phyloP scores from a whole-genome alignment of 1,140 invertebrate genomes.

The Drosophila mauritiana region DNA sequence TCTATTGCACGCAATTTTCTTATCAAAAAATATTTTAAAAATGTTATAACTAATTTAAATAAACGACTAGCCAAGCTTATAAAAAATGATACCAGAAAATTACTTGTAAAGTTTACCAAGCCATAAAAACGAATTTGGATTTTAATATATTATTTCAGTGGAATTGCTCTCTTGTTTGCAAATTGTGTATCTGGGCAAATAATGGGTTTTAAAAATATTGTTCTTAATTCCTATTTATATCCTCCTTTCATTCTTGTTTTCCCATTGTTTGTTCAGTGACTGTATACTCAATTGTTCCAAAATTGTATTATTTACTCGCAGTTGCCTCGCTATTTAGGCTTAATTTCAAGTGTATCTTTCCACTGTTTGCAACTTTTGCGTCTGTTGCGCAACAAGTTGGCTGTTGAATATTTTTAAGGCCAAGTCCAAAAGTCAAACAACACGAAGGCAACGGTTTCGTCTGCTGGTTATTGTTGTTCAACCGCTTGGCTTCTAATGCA shows the following conservation, averaged over 20 bases:
- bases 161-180: neutral
- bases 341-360: neutral
- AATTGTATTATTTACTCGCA: neutral
- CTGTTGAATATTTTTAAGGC: conserved; percentile 55
- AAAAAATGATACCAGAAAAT: too few species aligned
- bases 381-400: conserved; percentile 69
- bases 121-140: too few species aligned
- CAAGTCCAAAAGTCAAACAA: conserved; percentile 45
- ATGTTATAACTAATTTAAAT: too few species aligned
- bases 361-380: conserved; percentile 6
- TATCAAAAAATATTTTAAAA: too few species aligned
- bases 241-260: too few species aligned
- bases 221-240: neutral
- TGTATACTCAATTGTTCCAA: neutral
- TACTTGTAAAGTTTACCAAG: too few species aligned
- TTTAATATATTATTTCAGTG: too few species aligned
- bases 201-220: neutral
- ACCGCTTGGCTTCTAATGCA: conserved; percentile 72
- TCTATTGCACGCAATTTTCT: too few species aligned
- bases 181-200: neutral
- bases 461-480: conserved; percentile 33
- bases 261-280: neutral
- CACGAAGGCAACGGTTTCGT: conserved; percentile 28
- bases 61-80: too few species aligned
- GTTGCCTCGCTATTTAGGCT: neutral